Evolutionary conservation across 2,797 vertebrate genomes (phyloP).

Genomic region (Artibeus jamaicensis): DNA sequence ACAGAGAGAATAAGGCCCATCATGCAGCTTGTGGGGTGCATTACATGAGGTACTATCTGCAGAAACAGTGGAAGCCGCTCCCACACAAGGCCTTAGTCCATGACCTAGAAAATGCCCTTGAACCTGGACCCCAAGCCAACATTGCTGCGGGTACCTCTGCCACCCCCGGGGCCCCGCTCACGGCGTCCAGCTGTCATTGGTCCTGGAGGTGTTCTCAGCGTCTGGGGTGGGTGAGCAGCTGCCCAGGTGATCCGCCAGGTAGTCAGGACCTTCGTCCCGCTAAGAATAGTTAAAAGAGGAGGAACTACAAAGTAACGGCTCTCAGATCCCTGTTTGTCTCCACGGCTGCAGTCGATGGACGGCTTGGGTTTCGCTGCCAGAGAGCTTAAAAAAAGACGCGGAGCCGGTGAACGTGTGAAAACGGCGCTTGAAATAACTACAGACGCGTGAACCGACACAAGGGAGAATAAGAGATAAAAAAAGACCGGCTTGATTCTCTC

Average conservation of each 20-base stretch:
- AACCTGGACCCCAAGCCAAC: constrained; percentile 4
- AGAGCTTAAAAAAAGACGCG: constrained; percentile 64
- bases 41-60: neutral
- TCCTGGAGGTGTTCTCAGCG: neutral
- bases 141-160: neutral
- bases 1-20: neutral
- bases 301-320: constrained; percentile 49
- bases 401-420: constrained; percentile 61
- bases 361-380: constrained; percentile 59
- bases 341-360: constrained; percentile 45
- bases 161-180: neutral
- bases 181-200: constrained; percentile 14
- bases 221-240: constrained; percentile 30
- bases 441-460: constrained; percentile 37
- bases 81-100: neutral
- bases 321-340: constrained; percentile 65
- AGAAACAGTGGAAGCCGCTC: neutral
- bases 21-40: neutral
- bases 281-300: constrained; percentile 58
- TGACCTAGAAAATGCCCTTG: neutral
- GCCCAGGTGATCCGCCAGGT: neutral
- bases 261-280: neutral
- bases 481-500: constrained; percentile 38
- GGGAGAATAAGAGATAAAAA: constrained; percentile 43
- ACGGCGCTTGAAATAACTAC: constrained; percentile 65